These are phyloP conservation scores for Oxygymnocypris stewartii DNA, from an alignment of 2,113 vertebrate genomes.

Conservation along the genomic window DNA sequence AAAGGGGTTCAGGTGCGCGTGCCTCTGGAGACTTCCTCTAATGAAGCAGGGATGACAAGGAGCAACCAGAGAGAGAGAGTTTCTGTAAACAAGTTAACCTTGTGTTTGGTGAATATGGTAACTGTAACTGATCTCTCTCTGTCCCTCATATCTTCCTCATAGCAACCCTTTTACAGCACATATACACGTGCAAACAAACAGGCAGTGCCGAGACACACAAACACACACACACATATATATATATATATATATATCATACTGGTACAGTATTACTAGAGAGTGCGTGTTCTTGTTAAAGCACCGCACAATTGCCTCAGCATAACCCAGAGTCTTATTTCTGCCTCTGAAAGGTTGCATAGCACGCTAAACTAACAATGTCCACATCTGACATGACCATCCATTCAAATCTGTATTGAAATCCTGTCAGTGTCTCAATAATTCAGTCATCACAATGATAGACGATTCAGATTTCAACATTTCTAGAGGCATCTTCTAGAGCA, in stretches of 20 bases:
- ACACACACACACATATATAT: background rate
- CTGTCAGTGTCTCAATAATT: background rate
- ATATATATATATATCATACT: background rate
- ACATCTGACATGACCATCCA: background rate
- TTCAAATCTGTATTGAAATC: background rate
- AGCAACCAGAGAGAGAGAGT: background rate
- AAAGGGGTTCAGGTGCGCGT: conserved; percentile 26
- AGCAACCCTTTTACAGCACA: conserved; percentile 18
- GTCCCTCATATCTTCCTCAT: conserved; percentile 31
- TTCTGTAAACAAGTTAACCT: conserved; percentile 51
- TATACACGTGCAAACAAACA: conserved; percentile 45
- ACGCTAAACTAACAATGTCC: conserved; percentile 22
- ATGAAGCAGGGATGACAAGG: conserved; percentile 27
- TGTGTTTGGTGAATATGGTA: conserved; percentile 39
- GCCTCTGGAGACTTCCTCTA: background rate
- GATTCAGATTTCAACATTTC: conserved; percentile 14
- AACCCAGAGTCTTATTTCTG: conserved; percentile 51
- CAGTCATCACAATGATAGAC: background rate
- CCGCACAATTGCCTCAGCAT: background rate
- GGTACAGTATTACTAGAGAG: conserved; percentile 32
- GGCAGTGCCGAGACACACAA: background rate
- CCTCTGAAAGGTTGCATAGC: conserved; percentile 53
- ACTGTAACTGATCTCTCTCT: conserved; percentile 42
- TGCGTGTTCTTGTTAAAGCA: conserved; percentile 19
- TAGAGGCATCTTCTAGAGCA: background rate